These are phyloP conservation scores for Procapra przewalskii DNA, from an alignment of 2,113 vertebrate genomes.

Conservation along the genomic window DNA sequence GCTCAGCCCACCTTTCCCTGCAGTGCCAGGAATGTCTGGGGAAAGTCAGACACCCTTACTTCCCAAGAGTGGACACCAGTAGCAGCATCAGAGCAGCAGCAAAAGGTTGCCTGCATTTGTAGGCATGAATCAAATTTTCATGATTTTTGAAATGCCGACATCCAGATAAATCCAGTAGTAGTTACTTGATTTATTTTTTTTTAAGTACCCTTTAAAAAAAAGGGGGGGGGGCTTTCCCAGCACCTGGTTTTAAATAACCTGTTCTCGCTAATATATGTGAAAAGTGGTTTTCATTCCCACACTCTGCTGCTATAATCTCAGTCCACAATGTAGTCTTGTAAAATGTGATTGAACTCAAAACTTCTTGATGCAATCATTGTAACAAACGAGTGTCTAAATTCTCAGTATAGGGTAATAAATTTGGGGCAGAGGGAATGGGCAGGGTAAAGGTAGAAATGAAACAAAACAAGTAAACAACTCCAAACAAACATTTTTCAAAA, in stretches of 20 bases:
- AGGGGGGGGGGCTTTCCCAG: not conserved
- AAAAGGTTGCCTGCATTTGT: not conserved
- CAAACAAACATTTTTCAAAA: constrained; percentile 3
- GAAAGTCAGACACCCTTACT: not conserved
- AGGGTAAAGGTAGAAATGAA: not conserved
- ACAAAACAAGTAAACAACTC: not conserved
- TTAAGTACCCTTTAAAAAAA: not conserved
- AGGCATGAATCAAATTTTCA: not conserved
- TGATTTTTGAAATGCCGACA: not conserved
- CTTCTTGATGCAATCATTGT: not conserved
- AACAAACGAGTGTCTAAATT: not conserved
- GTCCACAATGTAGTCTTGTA: not conserved
- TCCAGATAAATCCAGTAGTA: not conserved
- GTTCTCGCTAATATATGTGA: not conserved
- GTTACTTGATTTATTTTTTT: not conserved
- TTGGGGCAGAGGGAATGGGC: not conserved
- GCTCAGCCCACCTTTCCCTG: not conserved
- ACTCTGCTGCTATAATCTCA: not conserved
- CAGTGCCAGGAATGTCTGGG: not conserved
- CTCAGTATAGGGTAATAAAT: not conserved
- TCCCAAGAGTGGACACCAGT: not conserved
- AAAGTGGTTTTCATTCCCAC: not conserved
- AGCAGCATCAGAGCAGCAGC: not conserved
- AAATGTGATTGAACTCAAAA: not conserved
- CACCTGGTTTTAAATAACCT: constrained; percentile 1